These are phyloP conservation scores for Dermochelys coriacea DNA, from an alignment of 2,797 vertebrate genomes.

Conservation along the genomic window DNA sequence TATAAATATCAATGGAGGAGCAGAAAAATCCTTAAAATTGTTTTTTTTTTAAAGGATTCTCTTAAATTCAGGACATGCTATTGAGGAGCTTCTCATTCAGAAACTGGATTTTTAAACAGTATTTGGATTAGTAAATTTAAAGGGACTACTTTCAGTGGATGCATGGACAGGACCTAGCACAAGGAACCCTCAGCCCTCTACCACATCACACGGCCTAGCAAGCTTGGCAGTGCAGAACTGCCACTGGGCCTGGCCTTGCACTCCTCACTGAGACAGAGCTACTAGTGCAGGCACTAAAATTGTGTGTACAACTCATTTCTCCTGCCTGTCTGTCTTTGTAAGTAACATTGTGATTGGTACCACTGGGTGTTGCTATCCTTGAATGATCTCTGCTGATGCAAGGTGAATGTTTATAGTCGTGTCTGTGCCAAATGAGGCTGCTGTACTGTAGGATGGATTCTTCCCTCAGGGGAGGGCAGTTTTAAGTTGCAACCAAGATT, in stretches of 20 bases:
- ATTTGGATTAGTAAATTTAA: neutral
- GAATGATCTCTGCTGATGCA: neutral
- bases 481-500: neutral
- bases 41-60: neutral
- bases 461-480: neutral
- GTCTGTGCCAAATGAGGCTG: neutral
- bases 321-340: neutral
- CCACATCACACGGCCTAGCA: neutral
- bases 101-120: neutral
- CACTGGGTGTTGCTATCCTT: neutral
- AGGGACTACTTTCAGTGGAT: neutral
- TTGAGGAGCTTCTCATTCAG: neutral
- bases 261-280: neutral
- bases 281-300: neutral
- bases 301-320: neutral
- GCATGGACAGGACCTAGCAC: neutral
- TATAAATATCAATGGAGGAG: neutral
- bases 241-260: neutral
- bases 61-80: neutral
- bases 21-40: neutral
- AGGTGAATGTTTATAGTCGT: neutral
- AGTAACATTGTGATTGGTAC: neutral
- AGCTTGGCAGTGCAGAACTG: neutral
- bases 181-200: neutral
- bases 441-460: neutral